phyloP scores from a whole-genome alignment of 2,888 invertebrate species.

The Oscheius sp. region DNA sequence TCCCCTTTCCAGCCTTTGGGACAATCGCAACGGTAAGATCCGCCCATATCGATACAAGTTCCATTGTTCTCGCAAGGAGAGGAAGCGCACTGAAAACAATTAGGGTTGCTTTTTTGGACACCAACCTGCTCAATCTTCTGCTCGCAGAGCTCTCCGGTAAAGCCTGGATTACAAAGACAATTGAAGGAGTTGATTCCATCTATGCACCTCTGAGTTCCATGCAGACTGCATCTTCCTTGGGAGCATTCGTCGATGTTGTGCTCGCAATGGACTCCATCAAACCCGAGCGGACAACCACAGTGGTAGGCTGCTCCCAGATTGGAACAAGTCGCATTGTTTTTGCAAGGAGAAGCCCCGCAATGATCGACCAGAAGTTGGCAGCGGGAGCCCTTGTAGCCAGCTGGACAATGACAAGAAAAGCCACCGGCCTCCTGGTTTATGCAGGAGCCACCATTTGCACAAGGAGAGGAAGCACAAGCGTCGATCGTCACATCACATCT shows the following conservation, averaged over 20 bases:
- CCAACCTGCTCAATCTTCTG: slow-evolving; percentile 70
- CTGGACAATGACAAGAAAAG: slow-evolving; percentile 84
- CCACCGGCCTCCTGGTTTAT: slow-evolving; percentile 75
- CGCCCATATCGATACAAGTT: slow-evolving; percentile 73
- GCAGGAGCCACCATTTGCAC: slow-evolving; percentile 90
- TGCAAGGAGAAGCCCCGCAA: slow-evolving; percentile 79
- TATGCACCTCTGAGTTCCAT: slow-evolving; percentile 79
- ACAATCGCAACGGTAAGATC: slow-evolving; percentile 92
- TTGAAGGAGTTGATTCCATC: slow-evolving; percentile 78
- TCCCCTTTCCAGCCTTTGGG: slow-evolving; percentile 63
- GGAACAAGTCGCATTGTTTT: slow-evolving; percentile 73
- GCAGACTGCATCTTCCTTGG: slow-evolving; percentile 34
- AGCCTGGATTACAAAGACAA: slow-evolving; percentile 89
- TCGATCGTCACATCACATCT: slow-evolving; percentile 77
- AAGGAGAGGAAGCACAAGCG: slow-evolving; percentile 87
- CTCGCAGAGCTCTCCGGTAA: slow-evolving; percentile 84
- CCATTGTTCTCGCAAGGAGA: slow-evolving; percentile 84
- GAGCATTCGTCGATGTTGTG: slow-evolving; percentile 91
- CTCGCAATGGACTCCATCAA: slow-evolving; percentile 85
- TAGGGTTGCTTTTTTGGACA: background rate
- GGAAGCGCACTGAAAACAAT: slow-evolving; percentile 78
- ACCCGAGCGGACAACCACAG: slow-evolving; percentile 92
- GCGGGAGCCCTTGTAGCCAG: slow-evolving; percentile 90
- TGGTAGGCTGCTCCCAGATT: slow-evolving; percentile 88
- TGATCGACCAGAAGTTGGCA: slow-evolving; percentile 89